Evolutionary conservation across 2,113 vertebrate species (phyloP).

Genomic region (Melanocharis versteri): DNA sequence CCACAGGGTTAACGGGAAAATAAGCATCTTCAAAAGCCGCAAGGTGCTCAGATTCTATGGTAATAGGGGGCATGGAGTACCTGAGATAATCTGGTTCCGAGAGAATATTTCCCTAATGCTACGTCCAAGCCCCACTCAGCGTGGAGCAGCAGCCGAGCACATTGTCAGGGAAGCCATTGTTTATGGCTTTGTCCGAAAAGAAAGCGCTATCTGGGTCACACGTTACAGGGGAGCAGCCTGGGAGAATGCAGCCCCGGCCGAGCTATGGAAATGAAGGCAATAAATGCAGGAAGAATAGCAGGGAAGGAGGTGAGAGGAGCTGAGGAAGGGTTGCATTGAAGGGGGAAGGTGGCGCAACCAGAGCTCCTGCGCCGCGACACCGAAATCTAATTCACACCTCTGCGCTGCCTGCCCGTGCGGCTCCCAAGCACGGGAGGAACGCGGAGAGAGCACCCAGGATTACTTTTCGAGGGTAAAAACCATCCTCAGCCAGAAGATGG

Average conservation of each 20-base stretch:
- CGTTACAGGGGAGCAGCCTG: neutral
- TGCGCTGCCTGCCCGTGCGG: neutral
- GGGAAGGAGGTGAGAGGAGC: constrained; percentile 18
- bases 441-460: neutral
- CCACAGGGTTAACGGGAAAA: neutral
- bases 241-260: neutral
- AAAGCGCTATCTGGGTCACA: constrained; percentile 50
- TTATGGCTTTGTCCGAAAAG: constrained; percentile 35
- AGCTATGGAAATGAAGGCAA: constrained; percentile 32
- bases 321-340: neutral
- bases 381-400: constrained; percentile 51
- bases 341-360: neutral
- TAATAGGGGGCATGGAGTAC: neutral
- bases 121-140: neutral
- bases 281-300: constrained; percentile 34
- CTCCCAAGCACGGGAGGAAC: neutral
- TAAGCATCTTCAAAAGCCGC: neutral
- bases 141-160: neutral
- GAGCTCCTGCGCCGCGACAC: neutral
- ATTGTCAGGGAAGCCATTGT: neutral
- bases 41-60: neutral
- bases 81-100: neutral
- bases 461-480: neutral
- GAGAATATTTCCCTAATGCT: neutral
- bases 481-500: neutral